These are phyloP conservation scores for Tortricodes alternella DNA, from an alignment of 2,888 invertebrate genomes.

Conservation along the genomic window DNA sequence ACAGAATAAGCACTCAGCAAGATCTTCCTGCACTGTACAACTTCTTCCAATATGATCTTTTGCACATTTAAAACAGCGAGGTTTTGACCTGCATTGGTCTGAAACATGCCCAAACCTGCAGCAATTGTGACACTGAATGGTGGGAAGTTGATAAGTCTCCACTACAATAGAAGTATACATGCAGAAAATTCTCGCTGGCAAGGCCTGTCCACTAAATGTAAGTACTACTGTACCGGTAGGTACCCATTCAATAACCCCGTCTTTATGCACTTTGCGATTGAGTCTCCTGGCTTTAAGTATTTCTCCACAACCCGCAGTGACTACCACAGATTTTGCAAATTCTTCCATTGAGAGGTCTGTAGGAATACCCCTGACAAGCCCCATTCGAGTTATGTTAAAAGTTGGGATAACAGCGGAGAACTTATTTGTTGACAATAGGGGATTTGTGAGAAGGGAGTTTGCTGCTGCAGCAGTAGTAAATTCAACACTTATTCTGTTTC, in stretches of 20 bases:
- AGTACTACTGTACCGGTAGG: too few relatives aligned
- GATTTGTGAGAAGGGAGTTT: background rate
- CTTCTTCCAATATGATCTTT: conserved; percentile 14
- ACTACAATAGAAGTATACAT: too few relatives aligned
- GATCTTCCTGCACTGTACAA: too few relatives aligned
- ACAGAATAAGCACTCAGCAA: too few relatives aligned
- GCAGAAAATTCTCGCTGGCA: too few relatives aligned
- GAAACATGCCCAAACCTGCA: background rate
- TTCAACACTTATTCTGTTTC: background rate
- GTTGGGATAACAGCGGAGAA: background rate
- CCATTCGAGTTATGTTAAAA: background rate
- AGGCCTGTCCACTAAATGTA: too few relatives aligned
- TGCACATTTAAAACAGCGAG: conserved; percentile 28
- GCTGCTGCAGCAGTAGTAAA: background rate
- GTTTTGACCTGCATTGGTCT: background rate
- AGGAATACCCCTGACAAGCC: background rate
- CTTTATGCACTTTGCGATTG: background rate
- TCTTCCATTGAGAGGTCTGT: background rate
- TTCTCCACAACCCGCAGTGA: background rate
- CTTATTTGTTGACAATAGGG: background rate
- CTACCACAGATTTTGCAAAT: background rate
- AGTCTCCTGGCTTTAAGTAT: background rate
- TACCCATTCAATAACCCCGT: background rate
- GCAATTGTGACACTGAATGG: too few relatives aligned
- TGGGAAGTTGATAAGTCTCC: too few relatives aligned